phyloP scores from a whole-genome alignment of 2,113 vertebrate genomes.

The Danionella cerebrum region DNA sequence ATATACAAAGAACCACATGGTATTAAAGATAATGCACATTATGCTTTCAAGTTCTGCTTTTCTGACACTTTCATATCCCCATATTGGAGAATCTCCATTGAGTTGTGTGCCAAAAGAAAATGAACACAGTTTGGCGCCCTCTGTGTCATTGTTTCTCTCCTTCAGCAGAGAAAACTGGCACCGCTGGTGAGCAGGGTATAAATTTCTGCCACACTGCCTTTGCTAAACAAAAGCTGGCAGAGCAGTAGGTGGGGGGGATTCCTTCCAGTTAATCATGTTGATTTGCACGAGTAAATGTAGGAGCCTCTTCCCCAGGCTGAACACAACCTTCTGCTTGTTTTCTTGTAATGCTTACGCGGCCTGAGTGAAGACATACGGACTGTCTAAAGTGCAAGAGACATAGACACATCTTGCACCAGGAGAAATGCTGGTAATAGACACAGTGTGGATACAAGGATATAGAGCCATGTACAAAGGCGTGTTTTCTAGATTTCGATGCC shows the following conservation, averaged over 20 bases:
- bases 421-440: too few species aligned
- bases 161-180: background rate
- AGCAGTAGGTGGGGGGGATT: background rate
- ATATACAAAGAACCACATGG: background rate
- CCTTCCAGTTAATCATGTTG: slow-evolving; percentile 24
- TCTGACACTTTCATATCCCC: background rate
- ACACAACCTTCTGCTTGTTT: slow-evolving; percentile 14
- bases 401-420: background rate
- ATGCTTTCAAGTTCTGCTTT: background rate
- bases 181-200: background rate
- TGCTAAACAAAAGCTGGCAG: background rate
- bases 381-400: background rate
- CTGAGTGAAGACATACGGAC: background rate
- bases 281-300: slow-evolving; percentile 1
- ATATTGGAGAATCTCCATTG: background rate
- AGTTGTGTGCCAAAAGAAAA: background rate
- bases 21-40: background rate
- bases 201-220: background rate
- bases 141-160: background rate
- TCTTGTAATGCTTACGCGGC: background rate
- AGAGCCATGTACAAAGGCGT: too few species aligned
- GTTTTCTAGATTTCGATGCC: too few species aligned
- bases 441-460: too few species aligned
- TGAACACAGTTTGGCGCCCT: slow-evolving; percentile 3
- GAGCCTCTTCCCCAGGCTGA: background rate